A percentile compares a stretch with the other conserved stretches of the same genome.
Conservation (phyloP, 1,140 invertebrate genomes). For the Calephelis virginiensis region DNA sequence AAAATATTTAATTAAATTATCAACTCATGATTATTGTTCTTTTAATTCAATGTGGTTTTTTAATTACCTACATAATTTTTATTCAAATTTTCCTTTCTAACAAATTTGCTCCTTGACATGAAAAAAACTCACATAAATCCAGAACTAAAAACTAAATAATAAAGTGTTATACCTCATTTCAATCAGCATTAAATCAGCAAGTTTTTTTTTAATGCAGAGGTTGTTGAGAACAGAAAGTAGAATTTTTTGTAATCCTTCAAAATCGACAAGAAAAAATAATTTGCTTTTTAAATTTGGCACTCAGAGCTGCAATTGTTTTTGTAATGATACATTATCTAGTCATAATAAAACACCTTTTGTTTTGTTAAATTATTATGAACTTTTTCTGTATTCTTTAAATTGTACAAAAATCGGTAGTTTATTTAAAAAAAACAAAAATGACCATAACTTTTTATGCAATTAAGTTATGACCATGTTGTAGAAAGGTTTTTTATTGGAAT, state of each 20-base stretch:
- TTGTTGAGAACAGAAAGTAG: slow-evolving; percentile 16
- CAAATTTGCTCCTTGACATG: slow-evolving; percentile 6
- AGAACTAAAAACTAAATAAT: slow-evolving; percentile 3
- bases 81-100: slow-evolving; percentile 13
- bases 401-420: too few species aligned
- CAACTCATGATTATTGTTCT: slow-evolving; percentile 15
- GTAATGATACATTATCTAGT: too few species aligned
- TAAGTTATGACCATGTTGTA: too few species aligned
- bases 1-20: slow-evolving; percentile 13
- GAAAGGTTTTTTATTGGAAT: slow-evolving; percentile 7
- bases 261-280: slow-evolving; percentile 18
- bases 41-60: slow-evolving; percentile 14
- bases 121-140: slow-evolving; percentile 13
- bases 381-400: too few species aligned
- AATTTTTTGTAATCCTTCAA: slow-evolving; percentile 21
- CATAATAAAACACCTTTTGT: not conserved
- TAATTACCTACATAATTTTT: slow-evolving; percentile 14
- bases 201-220: slow-evolving; percentile 19
- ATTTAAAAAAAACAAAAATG: too few species aligned
- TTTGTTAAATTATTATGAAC: slow-evolving; percentile 12
- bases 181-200: slow-evolving; percentile 17
- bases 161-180: slow-evolving; percentile 14
- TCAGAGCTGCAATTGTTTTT: too few species aligned
- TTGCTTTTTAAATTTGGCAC: not conserved
- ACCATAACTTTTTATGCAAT: slow-evolving; percentile 11